These are phyloP conservation scores for Eilema griseolum DNA, from an alignment of 2,888 invertebrate genomes.

Conservation along the genomic window DNA sequence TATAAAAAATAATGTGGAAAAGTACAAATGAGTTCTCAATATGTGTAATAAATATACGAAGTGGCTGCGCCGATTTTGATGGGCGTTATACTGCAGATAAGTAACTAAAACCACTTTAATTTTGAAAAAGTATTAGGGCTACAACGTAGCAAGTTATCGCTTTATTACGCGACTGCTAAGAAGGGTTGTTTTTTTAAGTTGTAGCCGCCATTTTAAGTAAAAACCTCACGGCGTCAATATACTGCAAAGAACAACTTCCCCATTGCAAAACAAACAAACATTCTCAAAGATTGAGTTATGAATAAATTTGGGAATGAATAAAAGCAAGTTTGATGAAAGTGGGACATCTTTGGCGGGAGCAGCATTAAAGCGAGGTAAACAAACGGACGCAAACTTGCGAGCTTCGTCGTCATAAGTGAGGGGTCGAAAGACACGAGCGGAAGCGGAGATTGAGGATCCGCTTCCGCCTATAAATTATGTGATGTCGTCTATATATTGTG, in stretches of 20 bases:
- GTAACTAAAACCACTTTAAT: too few species aligned
- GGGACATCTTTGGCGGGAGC: constrained; percentile 37
- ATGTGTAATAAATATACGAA: too few species aligned
- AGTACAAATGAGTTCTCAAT: too few species aligned
- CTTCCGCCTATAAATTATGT: not conserved
- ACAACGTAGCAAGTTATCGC: not conserved
- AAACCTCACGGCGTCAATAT: not conserved
- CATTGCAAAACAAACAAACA: constrained; percentile 7
- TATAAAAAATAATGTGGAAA: too few species aligned
- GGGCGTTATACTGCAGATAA: too few species aligned
- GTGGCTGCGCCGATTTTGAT: not conserved
- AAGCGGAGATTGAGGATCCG: not conserved
- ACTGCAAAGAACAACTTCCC: not conserved
- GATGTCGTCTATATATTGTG: not conserved
- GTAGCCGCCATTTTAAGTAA: not conserved
- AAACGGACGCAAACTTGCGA: constrained; percentile 36
- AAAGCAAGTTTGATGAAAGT: constrained; percentile 43
- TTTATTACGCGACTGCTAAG: too few species aligned
- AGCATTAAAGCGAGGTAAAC: constrained; percentile 40
- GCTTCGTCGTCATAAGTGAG: constrained; percentile 16
- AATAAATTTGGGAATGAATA: constrained; percentile 33
- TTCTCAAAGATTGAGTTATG: constrained; percentile 19
- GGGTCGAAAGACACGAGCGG: not conserved
- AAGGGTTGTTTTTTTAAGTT: not conserved
- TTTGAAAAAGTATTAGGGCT: too few species aligned